Conservation (phyloP, 1,140 invertebrate genomes). For the Anoplophora glabripennis region DNA sequence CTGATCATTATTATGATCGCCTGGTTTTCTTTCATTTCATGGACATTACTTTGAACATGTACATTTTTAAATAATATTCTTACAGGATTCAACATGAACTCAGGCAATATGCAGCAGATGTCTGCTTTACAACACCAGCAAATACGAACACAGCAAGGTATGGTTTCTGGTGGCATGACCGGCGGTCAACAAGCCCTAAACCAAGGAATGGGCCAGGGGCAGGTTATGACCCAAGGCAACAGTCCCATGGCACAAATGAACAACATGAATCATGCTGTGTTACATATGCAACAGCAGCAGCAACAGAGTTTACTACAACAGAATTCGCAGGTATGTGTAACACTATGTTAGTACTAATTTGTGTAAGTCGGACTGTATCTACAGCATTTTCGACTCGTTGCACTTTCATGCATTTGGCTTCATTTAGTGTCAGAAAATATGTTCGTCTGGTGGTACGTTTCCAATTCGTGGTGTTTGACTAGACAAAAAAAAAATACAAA, state of each 20-base stretch:
- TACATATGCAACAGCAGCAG: constrained; percentile 59
- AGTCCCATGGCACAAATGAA: constrained; percentile 48
- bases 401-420: too few species aligned
- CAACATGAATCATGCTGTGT: constrained; percentile 52
- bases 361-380: too few species aligned
- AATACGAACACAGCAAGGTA: constrained; percentile 42
- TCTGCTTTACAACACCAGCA: constrained; percentile 44
- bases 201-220: constrained; percentile 34
- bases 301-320: constrained; percentile 41
- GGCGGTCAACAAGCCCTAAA: constrained; percentile 31
- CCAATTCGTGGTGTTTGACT: too few species aligned
- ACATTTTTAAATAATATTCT: background rate
- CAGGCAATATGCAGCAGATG: constrained; percentile 43
- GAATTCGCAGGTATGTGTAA: constrained; percentile 40
- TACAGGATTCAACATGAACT: constrained; percentile 43
- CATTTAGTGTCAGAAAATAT: too few species aligned
- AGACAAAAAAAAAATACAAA: too few species aligned
- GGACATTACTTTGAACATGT: too few species aligned
- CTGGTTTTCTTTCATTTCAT: too few species aligned
- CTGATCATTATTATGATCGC: too few species aligned
- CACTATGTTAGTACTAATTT: too few species aligned
- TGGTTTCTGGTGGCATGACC: constrained; percentile 35
- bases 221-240: constrained; percentile 29
- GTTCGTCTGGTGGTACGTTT: too few species aligned
- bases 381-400: too few species aligned